Base-by-base conservation (phyloP, 2,888 invertebrate genomes). In the Sialis lutaria region DNA sequence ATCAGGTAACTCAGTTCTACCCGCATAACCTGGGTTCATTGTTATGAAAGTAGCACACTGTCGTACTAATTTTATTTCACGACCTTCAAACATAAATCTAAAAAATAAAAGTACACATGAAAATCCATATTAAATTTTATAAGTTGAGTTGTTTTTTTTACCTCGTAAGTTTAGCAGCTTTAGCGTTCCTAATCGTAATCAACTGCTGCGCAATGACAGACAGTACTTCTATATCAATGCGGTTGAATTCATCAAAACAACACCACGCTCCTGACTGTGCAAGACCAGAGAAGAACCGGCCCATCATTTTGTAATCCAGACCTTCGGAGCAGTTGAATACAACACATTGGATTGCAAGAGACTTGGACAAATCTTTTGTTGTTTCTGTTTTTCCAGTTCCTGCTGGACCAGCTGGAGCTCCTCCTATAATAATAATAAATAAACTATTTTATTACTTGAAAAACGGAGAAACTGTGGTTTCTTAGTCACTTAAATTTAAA, bases 21-120 rank as follows among this genome's bases (percentile, higher is more conserved):
- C 90, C 1, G 89, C 90, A 60, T 90, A 90, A 1, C 90, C 90
- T 0, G 90, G 90, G 67, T 90, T 90, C 90, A 91, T 91, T 0
- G 90, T 90, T 53, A 90, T 86, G 57, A 89, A 90, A 0, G 87
- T 82, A 0, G 88, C 85, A 57, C 89, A 90, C 1, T 81, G 79
- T 51, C 73, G 76, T 1, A 85, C 76, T 33, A 90, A 63, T 59
- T 83, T 88, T 45, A 91, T 90, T 65, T 86, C 87, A 5, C 88
- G 74, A 0, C 90, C 89, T 65, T 91, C 90, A 64, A 91, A 91
- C 74, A 87, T 79, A 57, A 91, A 90, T 55, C 88, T 78, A 52
- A 52, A 60, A 56, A 59, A n/a, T 7, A n/a, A 32, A 22, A 31
- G 32, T 46, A 5, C 33, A 32, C 40, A 48, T 48, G 53, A 52